Base-by-base conservation (phyloP, 2,797 vertebrate species). In the Sternarchorhynchus goeldii region DNA sequence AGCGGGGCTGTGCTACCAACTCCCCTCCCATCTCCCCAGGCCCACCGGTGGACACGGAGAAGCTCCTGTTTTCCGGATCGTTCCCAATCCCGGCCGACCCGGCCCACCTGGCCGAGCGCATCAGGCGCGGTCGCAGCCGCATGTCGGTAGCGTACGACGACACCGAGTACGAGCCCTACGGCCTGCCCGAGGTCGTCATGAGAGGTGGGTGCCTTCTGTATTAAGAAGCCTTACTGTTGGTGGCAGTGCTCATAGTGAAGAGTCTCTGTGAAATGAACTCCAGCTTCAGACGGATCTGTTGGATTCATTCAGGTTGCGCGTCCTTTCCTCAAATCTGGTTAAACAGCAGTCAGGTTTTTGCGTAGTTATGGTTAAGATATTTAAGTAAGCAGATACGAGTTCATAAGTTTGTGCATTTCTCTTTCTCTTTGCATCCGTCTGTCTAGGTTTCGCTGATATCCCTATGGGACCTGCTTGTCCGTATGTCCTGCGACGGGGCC, bases 151-250 rank as follows among this genome's bases (percentile, higher is more conserved):
- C 94, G 2, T 94, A 92, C 69, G 94, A 95, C 8, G 92, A 94
- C 84, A 94, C 93, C 0, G 94, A 94, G 80, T 95, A 95, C 4
- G 93, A 94, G 79, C 94, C 94, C 0, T 95, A 94, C 1, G 94
- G 94, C 16, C 89, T 95, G 69, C 94, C 94, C 0, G 94, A 94
- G 74, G 94, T 94, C 0, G 94, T 95, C 76, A 94, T 94, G 93
- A 95, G 93, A 88, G 94, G 94, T 94, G 36, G 18, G 62, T 6
- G n/a, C 34, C 12, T 10, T 0, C 45, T 50, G 45, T 10, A 12
- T 14, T 2, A 14, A 36, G 34, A 36, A 36, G 34, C 34, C 34
- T 36, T 36, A 7, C 34, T 36, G 4, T 36, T 36, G 6, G 4
- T 36, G 34, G 34, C 14, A 69, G 12, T 34, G 12, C 7, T 32